Evolutionary conservation across 2,888 invertebrate species (phyloP), one percentile per base, ranked within the genome.

Genomic region (Mayetiola destructor): DNA sequence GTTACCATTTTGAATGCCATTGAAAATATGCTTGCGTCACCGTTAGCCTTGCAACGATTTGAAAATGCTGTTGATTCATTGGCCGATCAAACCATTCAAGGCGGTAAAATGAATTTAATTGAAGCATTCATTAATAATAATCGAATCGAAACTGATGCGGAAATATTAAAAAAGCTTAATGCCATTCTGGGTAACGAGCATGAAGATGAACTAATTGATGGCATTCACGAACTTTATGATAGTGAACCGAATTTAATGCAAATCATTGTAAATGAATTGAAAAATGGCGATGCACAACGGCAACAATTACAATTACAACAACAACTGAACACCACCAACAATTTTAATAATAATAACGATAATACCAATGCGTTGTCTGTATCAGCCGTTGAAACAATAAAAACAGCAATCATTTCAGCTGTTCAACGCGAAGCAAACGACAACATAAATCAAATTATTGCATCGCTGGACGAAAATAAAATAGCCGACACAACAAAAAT

Each of bases 341-440:
- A 84, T 39, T n/a, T n/a, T n/a, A n/a, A n/a, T n/a, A n/a, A n/a
- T n/a, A n/a, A n/a, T n/a, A n/a, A n/a, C n/a, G n/a, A n/a, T n/a
- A n/a, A n/a, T n/a, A n/a, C n/a, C n/a, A n/a, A n/a, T n/a, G n/a
- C n/a, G n/a, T n/a, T n/a, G n/a, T n/a, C n/a, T n/a, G n/a, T n/a
- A n/a, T n/a, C n/a, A 64, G 83, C 82, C 0, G 75, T 77, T 1
- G 80, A 82, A 64, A 76, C 78, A 1, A 72, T 86, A 20, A 81
- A 83, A 66, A 79, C 79, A 64, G 80, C 82, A 3, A 83, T 86
- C 14, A 79, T 82, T 0, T 71, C 77, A 48, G 80, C 82, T 1
- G 78, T 84, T 1, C 77, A 80, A 65, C 79, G 80, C 64, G 75
- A 77, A 1, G 80, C 82, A 65, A 77, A 78, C 6, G 64, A 69